Conservation (phyloP, 2,113 vertebrate genomes). For the Neomonachus schauinslandi region DNA sequence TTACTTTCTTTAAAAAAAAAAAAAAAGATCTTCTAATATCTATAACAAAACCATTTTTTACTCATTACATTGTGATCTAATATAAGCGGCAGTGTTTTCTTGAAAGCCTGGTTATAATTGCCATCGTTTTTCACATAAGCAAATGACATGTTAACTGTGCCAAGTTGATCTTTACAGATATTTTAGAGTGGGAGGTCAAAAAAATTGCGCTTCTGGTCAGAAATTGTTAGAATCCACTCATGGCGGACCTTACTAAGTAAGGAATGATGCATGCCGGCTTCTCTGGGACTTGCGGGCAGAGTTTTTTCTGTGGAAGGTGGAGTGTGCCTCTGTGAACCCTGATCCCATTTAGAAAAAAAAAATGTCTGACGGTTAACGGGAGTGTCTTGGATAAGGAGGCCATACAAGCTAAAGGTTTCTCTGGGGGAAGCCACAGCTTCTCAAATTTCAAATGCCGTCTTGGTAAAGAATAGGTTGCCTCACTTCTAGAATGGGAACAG, state of each 20-base stretch:
- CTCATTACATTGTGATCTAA: slow-evolving; percentile 60
- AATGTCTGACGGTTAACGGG: neutral
- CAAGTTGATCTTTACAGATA: slow-evolving; percentile 67
- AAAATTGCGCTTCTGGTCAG: slow-evolving; percentile 54
- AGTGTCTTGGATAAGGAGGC: neutral
- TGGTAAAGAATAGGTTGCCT: neutral
- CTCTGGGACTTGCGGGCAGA: slow-evolving; percentile 38
- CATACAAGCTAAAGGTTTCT: neutral
- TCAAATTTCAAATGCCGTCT: neutral
- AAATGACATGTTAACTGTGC: slow-evolving; percentile 45
- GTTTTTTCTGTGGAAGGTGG: neutral
- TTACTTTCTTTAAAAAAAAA: slow-evolving; percentile 52
- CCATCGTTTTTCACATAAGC: slow-evolving; percentile 52
- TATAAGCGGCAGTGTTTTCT: slow-evolving; percentile 63
- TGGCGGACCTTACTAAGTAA: slow-evolving; percentile 8
- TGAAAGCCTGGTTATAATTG: slow-evolving; percentile 5
- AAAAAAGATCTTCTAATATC: neutral
- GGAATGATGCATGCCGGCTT: neutral
- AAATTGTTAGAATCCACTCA: slow-evolving; percentile 64
- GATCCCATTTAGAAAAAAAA: neutral
- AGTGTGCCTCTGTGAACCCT: neutral
- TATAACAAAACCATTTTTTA: slow-evolving; percentile 41
- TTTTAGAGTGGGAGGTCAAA: slow-evolving; percentile 42
- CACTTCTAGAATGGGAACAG: neutral
- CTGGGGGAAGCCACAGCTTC: neutral